Conservation (phyloP, 2,888 invertebrate genomes). For the Pristionchus entomophagus region DNA sequence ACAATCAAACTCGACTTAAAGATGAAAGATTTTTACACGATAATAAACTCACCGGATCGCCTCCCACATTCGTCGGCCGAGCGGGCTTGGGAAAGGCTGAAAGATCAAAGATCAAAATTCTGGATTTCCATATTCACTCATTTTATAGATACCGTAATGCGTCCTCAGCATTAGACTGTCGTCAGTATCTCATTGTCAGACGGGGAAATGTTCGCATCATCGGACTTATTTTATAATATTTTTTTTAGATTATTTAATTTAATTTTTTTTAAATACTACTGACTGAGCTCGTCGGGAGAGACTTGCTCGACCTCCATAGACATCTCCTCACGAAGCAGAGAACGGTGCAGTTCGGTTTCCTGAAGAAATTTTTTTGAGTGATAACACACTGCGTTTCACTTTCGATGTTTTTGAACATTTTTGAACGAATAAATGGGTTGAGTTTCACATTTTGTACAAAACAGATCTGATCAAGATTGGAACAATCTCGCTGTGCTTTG, state of each 20-base stretch:
- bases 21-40: too few species aligned
- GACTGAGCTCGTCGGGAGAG: background rate
- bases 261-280: background rate
- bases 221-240: background rate
- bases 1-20: too few species aligned
- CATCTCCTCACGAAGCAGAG: slow-evolving; percentile 5
- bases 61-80: slow-evolving; percentile 4
- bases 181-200: background rate
- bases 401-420: too few species aligned
- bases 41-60: slow-evolving; percentile 9
- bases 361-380: too few species aligned
- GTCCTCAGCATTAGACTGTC: background rate
- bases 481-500: background rate
- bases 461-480: background rate
- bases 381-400: too few species aligned
- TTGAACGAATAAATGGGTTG: background rate
- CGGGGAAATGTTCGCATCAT: slow-evolving; percentile 20
- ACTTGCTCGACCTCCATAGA: slow-evolving; percentile 16
- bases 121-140: background rate
- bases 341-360: slow-evolving; percentile 43
- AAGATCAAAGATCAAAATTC: slow-evolving; percentile 29
- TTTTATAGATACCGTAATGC: background rate
- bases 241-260: background rate
- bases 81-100: slow-evolving; percentile 28
- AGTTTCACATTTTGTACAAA: background rate